Conservation (phyloP, 1,140 invertebrate genomes). For the Ephestia elutella region DNA sequence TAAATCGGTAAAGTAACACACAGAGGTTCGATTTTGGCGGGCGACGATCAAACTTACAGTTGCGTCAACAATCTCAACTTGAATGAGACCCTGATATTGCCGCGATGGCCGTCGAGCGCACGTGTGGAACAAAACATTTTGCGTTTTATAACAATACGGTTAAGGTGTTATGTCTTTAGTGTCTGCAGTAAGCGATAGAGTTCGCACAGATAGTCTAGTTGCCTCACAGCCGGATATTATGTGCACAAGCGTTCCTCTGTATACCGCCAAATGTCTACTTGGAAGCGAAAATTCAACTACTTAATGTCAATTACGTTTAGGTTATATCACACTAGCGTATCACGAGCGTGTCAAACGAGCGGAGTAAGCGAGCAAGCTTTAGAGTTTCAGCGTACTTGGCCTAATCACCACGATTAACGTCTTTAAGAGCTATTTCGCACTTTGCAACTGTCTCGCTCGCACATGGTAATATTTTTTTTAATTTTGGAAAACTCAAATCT, state of each 20-base stretch:
- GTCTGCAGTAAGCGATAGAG: slow-evolving; percentile 30
- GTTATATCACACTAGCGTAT: slow-evolving; percentile 1
- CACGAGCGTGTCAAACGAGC: background rate
- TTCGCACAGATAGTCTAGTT: slow-evolving; percentile 27
- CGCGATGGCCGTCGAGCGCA: slow-evolving; percentile 56
- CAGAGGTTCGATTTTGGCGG: slow-evolving; percentile 53
- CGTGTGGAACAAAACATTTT: slow-evolving; percentile 66
- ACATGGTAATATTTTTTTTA: no score
- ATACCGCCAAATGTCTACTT: slow-evolving; percentile 39
- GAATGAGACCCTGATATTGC: slow-evolving; percentile 64
- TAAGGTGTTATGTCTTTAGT: background rate
- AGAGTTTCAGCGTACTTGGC: no score
- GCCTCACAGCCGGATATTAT: slow-evolving; percentile 10
- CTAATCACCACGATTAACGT: background rate
- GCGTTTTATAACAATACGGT: slow-evolving; percentile 43
- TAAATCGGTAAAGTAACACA: slow-evolving; percentile 62
- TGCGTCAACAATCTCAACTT: slow-evolving; percentile 69
- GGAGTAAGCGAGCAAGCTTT: background rate
- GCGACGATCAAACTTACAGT: slow-evolving; percentile 64
- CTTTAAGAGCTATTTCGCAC: no score
- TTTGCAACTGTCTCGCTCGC: no score
- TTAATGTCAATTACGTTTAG: slow-evolving; percentile 22
- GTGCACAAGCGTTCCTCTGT: slow-evolving; percentile 34
- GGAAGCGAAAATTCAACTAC: slow-evolving; percentile 34
- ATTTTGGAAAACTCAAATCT: no score